These are phyloP conservation scores for Trididemnum nubilum DNA, from an alignment of 23 tunicate genomes.

Conservation along the genomic window DNA sequence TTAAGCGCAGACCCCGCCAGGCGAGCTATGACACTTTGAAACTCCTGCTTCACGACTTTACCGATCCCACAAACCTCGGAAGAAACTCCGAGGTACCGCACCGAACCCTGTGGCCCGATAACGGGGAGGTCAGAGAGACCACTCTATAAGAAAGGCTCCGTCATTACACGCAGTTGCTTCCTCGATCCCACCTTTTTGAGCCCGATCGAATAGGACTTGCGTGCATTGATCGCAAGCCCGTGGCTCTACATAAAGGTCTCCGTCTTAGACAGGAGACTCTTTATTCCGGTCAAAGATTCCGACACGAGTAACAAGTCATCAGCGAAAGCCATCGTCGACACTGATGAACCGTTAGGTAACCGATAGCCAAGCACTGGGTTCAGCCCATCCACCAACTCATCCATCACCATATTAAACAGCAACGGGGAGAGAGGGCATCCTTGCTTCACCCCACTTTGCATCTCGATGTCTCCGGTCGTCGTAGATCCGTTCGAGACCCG, in stretches of 20 bases:
- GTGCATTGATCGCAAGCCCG: neutral
- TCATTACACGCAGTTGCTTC: neutral
- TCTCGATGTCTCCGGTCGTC: neutral
- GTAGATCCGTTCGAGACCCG: neutral
- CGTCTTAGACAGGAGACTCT: neutral
- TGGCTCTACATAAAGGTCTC: neutral
- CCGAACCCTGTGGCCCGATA: neutral
- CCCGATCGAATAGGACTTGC: neutral
- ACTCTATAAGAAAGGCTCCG: neutral
- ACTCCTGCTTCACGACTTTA: neutral
- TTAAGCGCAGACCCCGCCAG: slow-evolving; percentile 14
- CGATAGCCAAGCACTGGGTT: neutral
- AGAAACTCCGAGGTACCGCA: slow-evolving; percentile 7
- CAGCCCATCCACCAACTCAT: slow-evolving; percentile 5
- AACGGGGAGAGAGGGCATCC: slow-evolving; percentile 20
- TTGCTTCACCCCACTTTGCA: slow-evolving; percentile 10
- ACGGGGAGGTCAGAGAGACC: neutral
- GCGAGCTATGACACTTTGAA: neutral
- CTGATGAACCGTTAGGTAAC: neutral
- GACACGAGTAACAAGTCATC: neutral
- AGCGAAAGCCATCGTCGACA: slow-evolving; percentile 17
- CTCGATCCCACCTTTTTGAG: neutral
- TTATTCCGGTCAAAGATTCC: neutral
- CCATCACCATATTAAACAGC: slow-evolving; percentile 1
- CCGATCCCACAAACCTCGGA: neutral